Evolutionary conservation across 2,888 invertebrate species (phyloP), one percentile per base, ranked within the genome.

Genomic region (Dilophus febrilis): DNA sequence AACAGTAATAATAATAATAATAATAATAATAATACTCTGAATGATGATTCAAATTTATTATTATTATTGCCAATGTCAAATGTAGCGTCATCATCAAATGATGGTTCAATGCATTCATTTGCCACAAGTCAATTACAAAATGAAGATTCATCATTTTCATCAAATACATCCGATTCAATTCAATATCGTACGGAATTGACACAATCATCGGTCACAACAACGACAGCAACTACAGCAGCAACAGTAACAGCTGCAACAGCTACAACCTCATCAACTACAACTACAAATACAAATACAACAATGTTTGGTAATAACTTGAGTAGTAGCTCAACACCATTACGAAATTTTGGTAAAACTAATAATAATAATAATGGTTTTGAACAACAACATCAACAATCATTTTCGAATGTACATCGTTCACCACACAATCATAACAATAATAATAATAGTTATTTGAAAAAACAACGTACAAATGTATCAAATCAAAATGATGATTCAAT

Each of bases 331-430:
- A 45, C 45, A 6, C 43, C 47, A 18, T 30, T 44, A 11, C 37
- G 43, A 27, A 47, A 45, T 13, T 32, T 32, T 32, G 32, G 26
- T 26, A 27, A 19, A 32, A 35, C 4, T 22, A 22, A 22, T 22
- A 22, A 22, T 22, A 22, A 22, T 22, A 22, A 22, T 22, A 22
- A 22, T 22, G 8, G 8, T 22, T 6, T 8, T 22, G 8, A 4
- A 6, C 4, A 4, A 10, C 3, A 42, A 28, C 16, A 36, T 14
- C 36, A 45, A 42, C 28, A 54, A 43, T 49, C 22, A 22, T 54
- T 33, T 55, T 54, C 30, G 53, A 56, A 40, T 58, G 55, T 43
- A 54, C 56, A 45, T 53, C 59, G 45, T 53, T 60, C 46, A 55
- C 55, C 44, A 14, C 42, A 42, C 13, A 42, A 36, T 35, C 42